Evolutionary conservation across 2,797 vertebrate genomes (phyloP).

Genomic region (Sternarchorhynchus goeldii): DNA sequence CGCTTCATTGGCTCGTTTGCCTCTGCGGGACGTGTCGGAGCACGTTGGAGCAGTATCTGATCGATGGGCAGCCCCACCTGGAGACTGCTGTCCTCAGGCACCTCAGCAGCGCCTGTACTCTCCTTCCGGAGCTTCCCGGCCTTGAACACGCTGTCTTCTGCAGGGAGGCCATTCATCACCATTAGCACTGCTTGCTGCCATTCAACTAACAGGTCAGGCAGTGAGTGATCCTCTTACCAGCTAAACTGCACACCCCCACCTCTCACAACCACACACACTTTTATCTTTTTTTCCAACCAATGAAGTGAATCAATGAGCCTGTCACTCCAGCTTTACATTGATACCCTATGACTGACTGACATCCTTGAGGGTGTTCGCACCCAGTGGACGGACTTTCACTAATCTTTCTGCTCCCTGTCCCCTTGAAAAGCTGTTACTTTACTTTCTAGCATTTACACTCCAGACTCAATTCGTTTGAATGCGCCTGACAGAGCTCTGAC

Average conservation of each 20-base stretch:
- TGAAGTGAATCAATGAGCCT: conserved; percentile 59
- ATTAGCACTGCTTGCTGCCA: conserved; percentile 59
- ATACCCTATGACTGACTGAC: conserved; percentile 37
- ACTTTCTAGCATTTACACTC: conserved; percentile 31
- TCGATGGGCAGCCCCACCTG: conserved; percentile 59
- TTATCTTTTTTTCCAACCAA: conserved; percentile 52
- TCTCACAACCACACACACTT: conserved; percentile 39
- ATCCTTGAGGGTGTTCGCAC: conserved; percentile 32
- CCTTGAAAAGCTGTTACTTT: conserved; percentile 35
- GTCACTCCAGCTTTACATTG: conserved; percentile 52
- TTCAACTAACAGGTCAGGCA: conserved; percentile 55
- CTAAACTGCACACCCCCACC: conserved; percentile 41
- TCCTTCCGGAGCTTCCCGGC: conserved; percentile 51
- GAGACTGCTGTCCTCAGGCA: conserved; percentile 52
- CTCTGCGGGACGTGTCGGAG: conserved; percentile 21
- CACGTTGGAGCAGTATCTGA: conserved; percentile 42
- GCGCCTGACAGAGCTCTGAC: not conserved
- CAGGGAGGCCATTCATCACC: conserved; percentile 61
- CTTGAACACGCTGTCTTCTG: conserved; percentile 63
- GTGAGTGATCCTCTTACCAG: conserved; percentile 52
- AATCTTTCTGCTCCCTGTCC: conserved; percentile 32
- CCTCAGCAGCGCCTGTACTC: conserved; percentile 48
- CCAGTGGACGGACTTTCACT: conserved; percentile 37
- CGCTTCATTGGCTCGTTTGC: conserved; percentile 42
- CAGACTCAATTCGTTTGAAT: conserved; percentile 24